Evolutionary conservation across 1,140 invertebrate genomes (phyloP).

Genomic region (Spodoptera frugiperda): DNA sequence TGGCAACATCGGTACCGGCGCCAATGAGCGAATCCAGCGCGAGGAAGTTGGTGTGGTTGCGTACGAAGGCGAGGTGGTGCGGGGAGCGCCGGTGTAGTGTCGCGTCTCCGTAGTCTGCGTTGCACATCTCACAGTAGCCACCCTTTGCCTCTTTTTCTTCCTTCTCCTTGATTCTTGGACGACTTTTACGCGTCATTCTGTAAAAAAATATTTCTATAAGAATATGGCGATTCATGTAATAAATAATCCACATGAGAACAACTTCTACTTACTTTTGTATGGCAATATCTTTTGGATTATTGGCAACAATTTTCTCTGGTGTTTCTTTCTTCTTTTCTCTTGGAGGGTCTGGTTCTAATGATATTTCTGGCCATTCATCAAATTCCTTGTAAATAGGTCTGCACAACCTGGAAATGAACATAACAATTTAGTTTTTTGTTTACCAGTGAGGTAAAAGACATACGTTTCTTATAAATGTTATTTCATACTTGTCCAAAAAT

Average conservation of each 20-base stretch:
- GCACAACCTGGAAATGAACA: constrained; percentile 69
- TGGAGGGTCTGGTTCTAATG: constrained; percentile 76
- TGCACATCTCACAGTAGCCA: constrained; percentile 93
- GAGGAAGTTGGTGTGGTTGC: constrained; percentile 90
- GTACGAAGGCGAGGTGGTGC: constrained; percentile 90
- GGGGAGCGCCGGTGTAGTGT: constrained; percentile 90
- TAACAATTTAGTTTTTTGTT: not conserved
- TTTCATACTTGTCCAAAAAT: constrained; percentile 85
- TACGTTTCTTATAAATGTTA: constrained; percentile 60
- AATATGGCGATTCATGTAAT: not conserved
- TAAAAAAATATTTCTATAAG: constrained; percentile 52
- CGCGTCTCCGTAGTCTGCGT: constrained; percentile 89
- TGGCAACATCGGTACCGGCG: constrained; percentile 87
- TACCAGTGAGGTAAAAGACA: constrained; percentile 12
- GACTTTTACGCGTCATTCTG: constrained; percentile 89
- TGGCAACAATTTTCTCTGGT: constrained; percentile 60
- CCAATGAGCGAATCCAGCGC: constrained; percentile 89
- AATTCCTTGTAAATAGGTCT: constrained; percentile 83
- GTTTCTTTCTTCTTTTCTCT: constrained; percentile 77
- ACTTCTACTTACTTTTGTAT: constrained; percentile 64
- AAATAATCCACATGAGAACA: not conserved
- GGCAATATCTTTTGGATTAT: constrained; percentile 41
- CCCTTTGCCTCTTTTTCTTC: constrained; percentile 87
- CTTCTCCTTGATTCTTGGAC: constrained; percentile 86
- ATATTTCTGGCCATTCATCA: constrained; percentile 81